Evolutionary conservation across 2,797 vertebrate species (phyloP), one percentile per base, ranked within the genome.

Genomic region (Microchirus variegatus): DNA sequence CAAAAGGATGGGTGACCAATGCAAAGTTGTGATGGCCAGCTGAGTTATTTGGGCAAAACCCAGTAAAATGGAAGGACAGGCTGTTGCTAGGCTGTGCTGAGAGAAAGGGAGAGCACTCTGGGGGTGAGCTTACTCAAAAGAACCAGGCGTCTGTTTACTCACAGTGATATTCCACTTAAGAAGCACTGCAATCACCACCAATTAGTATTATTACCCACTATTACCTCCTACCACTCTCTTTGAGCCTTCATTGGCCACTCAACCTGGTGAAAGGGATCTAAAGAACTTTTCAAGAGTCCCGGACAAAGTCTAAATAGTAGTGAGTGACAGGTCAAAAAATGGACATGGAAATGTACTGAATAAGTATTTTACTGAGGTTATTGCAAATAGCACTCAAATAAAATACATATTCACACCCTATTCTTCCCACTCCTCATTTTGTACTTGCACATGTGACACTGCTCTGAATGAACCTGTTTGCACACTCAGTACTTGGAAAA

Each of bases 11-110:
- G 84, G 83, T 87, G 87, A 85, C 86, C 79, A 76, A 66, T 73
- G 77, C 61, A 69, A 75, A 78, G 82, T 70, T 77, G 81, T 36
- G 70, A 87, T 82, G 81, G 79, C 88, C 87, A 85, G 87, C 85
- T 85, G 85, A 90, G 90, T 85, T 87, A 90, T 87, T 88, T 89
- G 89, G 86, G 87, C 83, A 81, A 89, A 86, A 81, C 80, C 71
- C 87, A 88, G 80, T 75, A 79, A 88, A 89, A 90, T 83, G 77
- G 80, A 87, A 79, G 79, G 80, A 63, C 56, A 56, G 78, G 70
- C 82, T 83, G 89, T 90, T 90, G 89, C 88, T 88, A 90, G 82
- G 87, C 74, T 89, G 69, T 85, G 69, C 78, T 81, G 70, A 80
- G 74, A 75, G 84, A 78, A 82, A 73, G 71, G 76, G 75, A 70